Base-by-base conservation (phyloP, 2,113 vertebrate genomes). In the Typhlomys cinereus region DNA sequence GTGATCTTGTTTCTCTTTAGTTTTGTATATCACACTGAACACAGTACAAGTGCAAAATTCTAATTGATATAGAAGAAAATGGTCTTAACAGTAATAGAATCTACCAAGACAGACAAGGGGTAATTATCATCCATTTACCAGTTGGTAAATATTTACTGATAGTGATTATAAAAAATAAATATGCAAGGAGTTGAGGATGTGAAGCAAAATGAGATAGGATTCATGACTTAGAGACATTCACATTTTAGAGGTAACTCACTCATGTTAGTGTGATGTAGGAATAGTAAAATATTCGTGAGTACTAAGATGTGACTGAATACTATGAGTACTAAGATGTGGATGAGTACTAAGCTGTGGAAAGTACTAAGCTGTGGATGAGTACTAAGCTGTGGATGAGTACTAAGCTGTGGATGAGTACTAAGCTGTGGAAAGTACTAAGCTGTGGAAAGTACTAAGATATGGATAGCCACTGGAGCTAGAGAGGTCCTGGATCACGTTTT, bases 141-240 rank as follows among this genome's bases (percentile, higher is more conserved):
- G 14, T 76, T 5, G 5, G 66, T n/a, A 82, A 64, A 31, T 90
- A 82, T 92, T 95, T 88, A n/a, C 62, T 91, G 75, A 75, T 88
- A 90, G 80, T 86, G 89, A 71, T 52, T 82, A n/a, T 13, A n/a
- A 90, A 11, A 52, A 75, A 90, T 52, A 88, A 84, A 83, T 62
- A 80, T 5, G n/a, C 9, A 71, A 86, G 23, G 3, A 84, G 17
- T 91, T 91, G 39, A 95, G 25, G 9, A n/a, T 84, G 27, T 73
- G 4, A 86, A 83, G 48, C 80, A 75, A 85, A 79, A 48, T 85
- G 46, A 85, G 44, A 78, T 25, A 57, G 44, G 81, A 67, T 66
- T 36, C 39, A 27, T 76, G 34, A 76, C 11, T 66, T 62, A 82
- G 10, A 80, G 36, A 31, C 62, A 18, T 4, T 10, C 48, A 86